Evolutionary conservation across 2,113 vertebrate species (phyloP), one percentile per base, ranked within the genome.

Genomic region (Pachycephala philippinensis): DNA sequence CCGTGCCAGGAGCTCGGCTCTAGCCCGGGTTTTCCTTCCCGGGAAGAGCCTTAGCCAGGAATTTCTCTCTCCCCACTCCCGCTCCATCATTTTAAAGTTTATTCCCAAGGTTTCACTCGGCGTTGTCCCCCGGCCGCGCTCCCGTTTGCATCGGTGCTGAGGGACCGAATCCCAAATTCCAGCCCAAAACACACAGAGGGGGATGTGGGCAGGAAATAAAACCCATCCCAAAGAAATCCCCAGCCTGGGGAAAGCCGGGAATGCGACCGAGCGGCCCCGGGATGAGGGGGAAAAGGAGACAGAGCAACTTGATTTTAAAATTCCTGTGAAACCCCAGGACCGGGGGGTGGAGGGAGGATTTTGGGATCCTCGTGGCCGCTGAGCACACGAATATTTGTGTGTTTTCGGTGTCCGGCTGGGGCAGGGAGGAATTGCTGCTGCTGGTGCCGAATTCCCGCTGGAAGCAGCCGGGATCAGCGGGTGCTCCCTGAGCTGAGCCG

Each of bases 171-270:
- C 42, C 21, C 69, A 13, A 31, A 53, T 19, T 7, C 60, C 52
- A 18, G 4, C 89, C 52, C 70, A 3, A 10, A 57, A 28, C 61
- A 28, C 40, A 17, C 23, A 4, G 5, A 35, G 4, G 22, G 18
- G 19, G 7, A 4, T 0, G 5, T 0, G 6, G 14, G 6, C 4
- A 59, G 33, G 30, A 63, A 18, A 17, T 1, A 4, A 59, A 95
- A 65, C 39, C 56, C 87, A 21, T 19, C 47, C 57, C 53, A 13
- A 39, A 22, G 30, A 50, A 69, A 87, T 24, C 5, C 20, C 15
- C 30, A 10, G 76, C 30, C 66, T 0, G 66, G 30, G 70, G 23
- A 33, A 23, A 68, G 31, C n/a, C 57, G 30, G 13, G 84, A 93
- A 17, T 23, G 49, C 68, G 14, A 5, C 40, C 1, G 11, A 12